These are phyloP conservation scores for Halcyon leucocephala DNA, from an alignment of 2,797 vertebrate genomes.

Conservation along the genomic window DNA sequence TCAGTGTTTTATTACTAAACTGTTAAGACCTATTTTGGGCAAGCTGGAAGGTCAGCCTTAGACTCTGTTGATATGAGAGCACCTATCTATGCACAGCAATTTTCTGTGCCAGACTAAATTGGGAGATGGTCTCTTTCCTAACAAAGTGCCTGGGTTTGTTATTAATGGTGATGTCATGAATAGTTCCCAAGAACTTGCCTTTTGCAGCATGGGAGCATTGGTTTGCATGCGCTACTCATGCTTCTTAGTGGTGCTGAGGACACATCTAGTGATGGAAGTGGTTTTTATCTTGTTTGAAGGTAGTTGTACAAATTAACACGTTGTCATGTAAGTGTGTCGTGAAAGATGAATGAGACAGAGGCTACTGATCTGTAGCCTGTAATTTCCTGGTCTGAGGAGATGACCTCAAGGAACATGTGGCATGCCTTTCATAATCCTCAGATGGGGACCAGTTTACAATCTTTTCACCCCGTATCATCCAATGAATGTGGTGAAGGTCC, in stretches of 20 bases:
- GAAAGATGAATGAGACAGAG: not conserved
- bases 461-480: not conserved
- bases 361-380: not conserved
- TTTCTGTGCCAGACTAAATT: not conserved
- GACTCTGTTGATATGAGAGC: not conserved
- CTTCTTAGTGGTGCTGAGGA: not conserved
- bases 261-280: not conserved
- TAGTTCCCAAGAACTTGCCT: not conserved
- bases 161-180: not conserved
- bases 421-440: not conserved
- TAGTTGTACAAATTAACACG: not conserved
- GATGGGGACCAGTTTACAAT: not conserved
- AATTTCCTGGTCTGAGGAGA: not conserved
- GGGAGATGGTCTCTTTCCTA: not conserved
- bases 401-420: not conserved
- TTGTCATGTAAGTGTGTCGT: fast-evolving
- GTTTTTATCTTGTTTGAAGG: not conserved
- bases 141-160: not conserved
- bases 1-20: not conserved
- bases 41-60: not conserved
- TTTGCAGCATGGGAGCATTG: not conserved
- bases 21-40: not conserved
- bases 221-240: fast-evolving
- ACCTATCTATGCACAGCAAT: not conserved
- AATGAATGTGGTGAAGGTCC: not conserved